phyloP scores from a whole-genome alignment of 2,888 invertebrate genomes.

The Erebia aethiops region DNA sequence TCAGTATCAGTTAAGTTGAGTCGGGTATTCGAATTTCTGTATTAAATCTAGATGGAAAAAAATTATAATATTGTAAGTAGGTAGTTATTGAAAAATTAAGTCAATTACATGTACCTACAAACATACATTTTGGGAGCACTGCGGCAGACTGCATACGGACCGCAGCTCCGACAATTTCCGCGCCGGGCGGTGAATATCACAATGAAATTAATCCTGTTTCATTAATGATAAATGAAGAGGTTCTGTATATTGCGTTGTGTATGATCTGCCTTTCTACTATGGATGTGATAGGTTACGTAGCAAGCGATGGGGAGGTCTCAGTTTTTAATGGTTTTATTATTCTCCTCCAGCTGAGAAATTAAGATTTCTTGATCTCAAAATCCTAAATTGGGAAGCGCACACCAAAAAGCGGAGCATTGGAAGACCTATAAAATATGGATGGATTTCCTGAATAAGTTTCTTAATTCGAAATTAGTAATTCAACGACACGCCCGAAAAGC shows the following conservation, averaged over 20 bases:
- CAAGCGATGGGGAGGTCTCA: not conserved
- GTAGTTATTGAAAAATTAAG: constrained; percentile 1
- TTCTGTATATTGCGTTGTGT: not conserved
- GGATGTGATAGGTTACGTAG: not conserved
- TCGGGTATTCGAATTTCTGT: too few species aligned
- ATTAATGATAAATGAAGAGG: not conserved
- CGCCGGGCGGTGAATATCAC: not conserved
- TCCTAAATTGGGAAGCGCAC: too few species aligned
- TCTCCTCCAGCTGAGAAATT: not conserved
- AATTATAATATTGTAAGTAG: too few species aligned
- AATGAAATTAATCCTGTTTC: constrained; percentile 12
- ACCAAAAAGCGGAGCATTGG: too few species aligned
- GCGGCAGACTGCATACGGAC: constrained; percentile 1
- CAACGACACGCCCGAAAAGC: not conserved
- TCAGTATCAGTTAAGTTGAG: too few species aligned
- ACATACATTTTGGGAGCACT: constrained; percentile 13
- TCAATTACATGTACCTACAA: not conserved
- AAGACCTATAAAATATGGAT: too few species aligned
- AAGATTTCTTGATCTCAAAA: not conserved
- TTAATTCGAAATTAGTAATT: not conserved
- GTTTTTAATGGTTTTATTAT: not conserved
- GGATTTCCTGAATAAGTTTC: too few species aligned
- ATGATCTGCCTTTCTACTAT: not conserved
- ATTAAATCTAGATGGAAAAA: too few species aligned
- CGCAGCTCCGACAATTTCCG: constrained; percentile 7